Evolutionary conservation across 2,888 invertebrate species (phyloP).

Genomic region (Microplitis deprimator): DNA sequence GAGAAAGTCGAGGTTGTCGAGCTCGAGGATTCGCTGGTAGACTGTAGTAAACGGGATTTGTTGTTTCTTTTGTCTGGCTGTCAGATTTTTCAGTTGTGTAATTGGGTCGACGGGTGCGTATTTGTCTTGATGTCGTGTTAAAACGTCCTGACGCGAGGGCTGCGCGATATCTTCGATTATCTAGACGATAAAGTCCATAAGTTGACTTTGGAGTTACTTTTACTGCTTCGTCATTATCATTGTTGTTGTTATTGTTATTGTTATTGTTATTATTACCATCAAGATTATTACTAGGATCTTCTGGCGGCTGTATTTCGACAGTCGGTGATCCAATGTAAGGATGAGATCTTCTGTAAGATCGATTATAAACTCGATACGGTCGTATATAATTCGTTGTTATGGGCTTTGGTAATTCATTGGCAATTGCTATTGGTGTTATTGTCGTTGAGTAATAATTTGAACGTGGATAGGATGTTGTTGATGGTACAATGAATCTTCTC

Average conservation of each 20-base stretch:
- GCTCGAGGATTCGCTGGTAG: conserved; percentile 4
- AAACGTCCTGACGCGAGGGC: conserved; percentile 25
- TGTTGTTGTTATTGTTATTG: conserved; percentile 6
- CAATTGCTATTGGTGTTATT: conserved; percentile 51
- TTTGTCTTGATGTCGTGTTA: conserved; percentile 11
- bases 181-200: conserved; percentile 42
- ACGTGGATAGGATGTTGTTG: conserved; percentile 51
- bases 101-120: background rate
- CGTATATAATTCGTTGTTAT: conserved; percentile 55
- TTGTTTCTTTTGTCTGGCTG: background rate
- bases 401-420: conserved; percentile 51
- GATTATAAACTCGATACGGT: conserved; percentile 49
- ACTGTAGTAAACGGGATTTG: conserved; percentile 9
- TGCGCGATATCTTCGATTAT: conserved; percentile 32
- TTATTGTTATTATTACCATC: conserved; percentile 6
- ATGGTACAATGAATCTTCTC: conserved; percentile 46
- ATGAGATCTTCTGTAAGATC: conserved; percentile 48
- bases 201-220: conserved; percentile 40
- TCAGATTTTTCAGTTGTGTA: conserved; percentile 10
- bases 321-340: conserved; percentile 51
- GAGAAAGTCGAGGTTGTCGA: conserved; percentile 16
- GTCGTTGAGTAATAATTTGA: conserved; percentile 51
- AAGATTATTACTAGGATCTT: background rate
- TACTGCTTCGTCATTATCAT: conserved; percentile 26
- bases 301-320: conserved; percentile 55